Evolutionary conservation across 2,113 vertebrate genomes (phyloP), one percentile per base, ranked within the genome.

Genomic region (Lethenteron camtschaticum): DNA sequence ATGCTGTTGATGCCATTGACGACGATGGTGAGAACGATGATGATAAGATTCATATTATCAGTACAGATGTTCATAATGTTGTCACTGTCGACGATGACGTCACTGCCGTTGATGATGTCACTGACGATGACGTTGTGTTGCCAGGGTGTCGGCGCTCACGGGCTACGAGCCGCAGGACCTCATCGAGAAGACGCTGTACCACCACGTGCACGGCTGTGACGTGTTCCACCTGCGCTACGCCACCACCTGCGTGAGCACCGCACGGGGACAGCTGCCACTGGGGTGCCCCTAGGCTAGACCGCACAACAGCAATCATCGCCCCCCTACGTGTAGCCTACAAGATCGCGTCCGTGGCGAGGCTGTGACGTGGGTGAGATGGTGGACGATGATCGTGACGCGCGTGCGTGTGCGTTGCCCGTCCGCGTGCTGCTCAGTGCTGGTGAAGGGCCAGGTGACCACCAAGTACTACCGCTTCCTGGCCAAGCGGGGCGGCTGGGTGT

Each of bases 161-260:
- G 94, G 94, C n/a, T 96, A 91, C 1, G 91, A 99, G 78, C 94
- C 94, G 70, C 94, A 99, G 82, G 94, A 99, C 79, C 78, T 99
- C 71, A 96, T 99, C 56, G 94, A 99, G 81, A 96, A 99, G 84
- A 99, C 94, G 2, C 82, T 99, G 60, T 99, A 99, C 73, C 90
- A 96, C 72, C 90, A 99, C 4, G 91, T 99, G 68, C 94, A 99
- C 12, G 87, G 88, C 79, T 96, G 94, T 68, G 94, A 99, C 79
- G 92, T 87, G 72, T 96, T 99, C 78, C 91, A 99, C 75, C 81
- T 99, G 70, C 86, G 90, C 71, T 96, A 88, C 9, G 94, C 94
- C 94, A 97, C 77, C 90, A 97, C 75, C 78, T 99, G 79, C 76
- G 91, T 97, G 85, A 97, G 91, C 77, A 7, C 41, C 41, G 41